Evolutionary conservation across 2,113 vertebrate genomes (phyloP), one percentile per base, ranked within the genome.

Genomic region (Poeciliopsis turrubarensis): DNA sequence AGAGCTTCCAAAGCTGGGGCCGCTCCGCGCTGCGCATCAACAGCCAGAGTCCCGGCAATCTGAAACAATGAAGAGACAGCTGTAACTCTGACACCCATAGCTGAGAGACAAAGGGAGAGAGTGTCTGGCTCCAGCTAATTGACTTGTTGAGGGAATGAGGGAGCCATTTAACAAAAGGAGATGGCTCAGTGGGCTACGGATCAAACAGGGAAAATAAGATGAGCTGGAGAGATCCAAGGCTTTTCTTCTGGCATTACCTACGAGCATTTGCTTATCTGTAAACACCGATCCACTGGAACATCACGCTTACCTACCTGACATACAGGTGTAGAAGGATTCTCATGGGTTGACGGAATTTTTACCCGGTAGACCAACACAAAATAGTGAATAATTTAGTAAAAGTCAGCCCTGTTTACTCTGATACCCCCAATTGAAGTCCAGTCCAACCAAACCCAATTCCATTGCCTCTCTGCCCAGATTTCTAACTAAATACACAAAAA

Each of bases 51-150:
- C 80, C 71, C 73, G 72, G 78, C 65, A 65, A 79, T 27, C 75
- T 51, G 76, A 65, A 68, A 81, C 81, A 86, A 79, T 77, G 72
- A 72, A 71, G 30, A 62, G 70, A 68, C 79, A 83, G 84, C 70
- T 86, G 79, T 73, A 80, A 81, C 62, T 62, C 51, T 86, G 83
- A 85, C 73, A 83, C 75, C 75, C 78, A 54, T 15, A 86, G 80
- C 77, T 68, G 32, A 63, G 29, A 86, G 79, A 86, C 65, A 71
- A 62, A 71, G 64, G 68, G 19, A 80, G 57, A 73, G 11, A 25
- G 64, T 63, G 78, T 78, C 76, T 71, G 68, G 66, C 73, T 73
- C 34, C 75, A 67, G 73, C 72, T 87, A 83, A 89, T 73, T 87
- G 80, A 83, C 83, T 78, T 85, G 77, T 79, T 83, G 74, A 83